phyloP scores from a whole-genome alignment of 2,113 vertebrate genomes.

The Xiphophorus maculatus region DNA sequence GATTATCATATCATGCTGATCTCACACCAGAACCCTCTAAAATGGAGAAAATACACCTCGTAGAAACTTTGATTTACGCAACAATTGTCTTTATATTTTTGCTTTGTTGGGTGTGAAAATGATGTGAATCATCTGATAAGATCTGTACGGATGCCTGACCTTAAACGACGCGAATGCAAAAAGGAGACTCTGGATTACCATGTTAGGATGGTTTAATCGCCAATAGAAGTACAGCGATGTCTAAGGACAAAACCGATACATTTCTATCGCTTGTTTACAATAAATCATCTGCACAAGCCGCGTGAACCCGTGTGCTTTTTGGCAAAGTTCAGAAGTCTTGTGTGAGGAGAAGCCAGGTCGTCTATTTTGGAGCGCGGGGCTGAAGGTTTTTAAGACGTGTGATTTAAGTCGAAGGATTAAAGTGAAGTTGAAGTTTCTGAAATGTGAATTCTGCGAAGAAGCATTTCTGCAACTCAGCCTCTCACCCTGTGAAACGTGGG shows the following conservation, averaged over 20 bases:
- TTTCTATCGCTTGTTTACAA: neutral
- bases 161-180: neutral
- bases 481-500: slow-evolving; percentile 18
- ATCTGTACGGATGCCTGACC: neutral
- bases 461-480: slow-evolving; percentile 3
- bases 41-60: neutral
- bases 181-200: neutral
- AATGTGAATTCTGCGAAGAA: neutral
- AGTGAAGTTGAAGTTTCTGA: neutral
- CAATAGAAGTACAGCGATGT: neutral
- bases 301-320: neutral
- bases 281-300: neutral
- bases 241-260: neutral
- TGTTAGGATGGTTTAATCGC: neutral
- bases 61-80: neutral
- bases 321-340: neutral
- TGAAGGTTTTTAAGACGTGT: slow-evolving; percentile 35
- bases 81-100: neutral
- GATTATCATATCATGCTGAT: no score
- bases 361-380: neutral
- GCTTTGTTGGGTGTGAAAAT: neutral
- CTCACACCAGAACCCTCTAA: neutral
- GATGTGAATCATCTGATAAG: no score
- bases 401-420: slow-evolving; percentile 6
- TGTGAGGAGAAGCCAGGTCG: neutral